Evolutionary conservation across 53 echinoderm and acorn worm genomes (phyloP), one percentile per base, ranked within the genome.

Genomic region (Stichopus horrens): DNA sequence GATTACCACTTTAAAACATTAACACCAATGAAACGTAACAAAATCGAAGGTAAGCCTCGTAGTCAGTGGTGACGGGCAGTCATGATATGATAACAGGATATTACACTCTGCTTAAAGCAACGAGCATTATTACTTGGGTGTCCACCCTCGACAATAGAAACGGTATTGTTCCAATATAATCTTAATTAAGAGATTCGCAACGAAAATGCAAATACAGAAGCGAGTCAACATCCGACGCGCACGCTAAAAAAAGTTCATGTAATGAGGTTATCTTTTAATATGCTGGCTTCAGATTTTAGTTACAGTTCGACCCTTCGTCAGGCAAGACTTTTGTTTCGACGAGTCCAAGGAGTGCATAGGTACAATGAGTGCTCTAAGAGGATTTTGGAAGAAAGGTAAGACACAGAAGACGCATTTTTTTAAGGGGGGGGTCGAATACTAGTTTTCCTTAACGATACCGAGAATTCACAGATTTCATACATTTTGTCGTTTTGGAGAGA

Each of bases 161-260:
- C 8, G 55, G 53, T 53, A n/a, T 79, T 16, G 53, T 79, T 55
- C n/a, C 79, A 79, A 79, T 79, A 79, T 54, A 79, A 79, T 53
- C 52, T 79, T 79, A 79, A 79, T 79, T 79, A 79, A 79, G 54
- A 55, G 55, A 10, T 79, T 52, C 52, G 79, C 79, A 54, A 19
- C 8, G 52, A 55, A 54, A 10, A 79, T 79, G 79, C 54, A 79
- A 79, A 79, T 79, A 55, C 51, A 53, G 7, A 4, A 55, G 79
- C 37, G 37, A 52, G 55, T 79, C 55, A 79, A 79, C 79, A 54
- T 79, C 79, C 79, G 79, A 53, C 55, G 5, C n/a, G 63, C 63
- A 63, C 16, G 63, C 63, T 63, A 37, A 37, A 37, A 37, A 37
- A 37, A 37, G 37, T 37, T 37, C 37, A 37, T 37, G 63, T 63